Evolutionary conservation across 2,888 invertebrate species (phyloP).

Genomic region (Ichneumoninae sp.): DNA sequence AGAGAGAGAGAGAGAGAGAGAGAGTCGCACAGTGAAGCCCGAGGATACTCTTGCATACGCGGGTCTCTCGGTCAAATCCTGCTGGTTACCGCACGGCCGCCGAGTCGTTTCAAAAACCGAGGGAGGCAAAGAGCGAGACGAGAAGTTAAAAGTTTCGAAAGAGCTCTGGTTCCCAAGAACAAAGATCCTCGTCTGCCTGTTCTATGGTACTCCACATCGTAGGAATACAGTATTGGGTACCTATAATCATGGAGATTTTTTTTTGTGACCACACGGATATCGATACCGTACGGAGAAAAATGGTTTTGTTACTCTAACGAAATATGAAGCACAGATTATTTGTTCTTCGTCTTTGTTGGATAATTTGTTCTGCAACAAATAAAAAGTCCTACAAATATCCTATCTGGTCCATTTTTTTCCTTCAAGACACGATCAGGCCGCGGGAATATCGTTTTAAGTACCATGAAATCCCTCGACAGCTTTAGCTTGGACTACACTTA

Average conservation of each 20-base stretch:
- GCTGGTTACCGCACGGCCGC: conserved; percentile 56
- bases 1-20: conserved; percentile 33
- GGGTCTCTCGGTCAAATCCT: conserved; percentile 51
- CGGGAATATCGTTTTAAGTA: background rate
- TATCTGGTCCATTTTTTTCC: too few relatives aligned
- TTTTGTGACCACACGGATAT: too few relatives aligned
- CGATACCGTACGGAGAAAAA: too few relatives aligned
- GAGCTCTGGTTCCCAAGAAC: conserved; percentile 34
- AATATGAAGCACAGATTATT: too few relatives aligned
- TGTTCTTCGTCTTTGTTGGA: too few relatives aligned
- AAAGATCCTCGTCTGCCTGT: conserved; percentile 32
- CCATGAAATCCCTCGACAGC: background rate
- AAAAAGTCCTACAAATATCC: too few relatives aligned
- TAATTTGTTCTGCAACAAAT: too few relatives aligned
- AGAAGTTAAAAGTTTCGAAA: conserved; percentile 12
- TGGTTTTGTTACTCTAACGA: too few relatives aligned
- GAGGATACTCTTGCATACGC: conserved; percentile 39
- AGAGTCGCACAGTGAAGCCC: conserved; percentile 44
- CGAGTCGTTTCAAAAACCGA: conserved; percentile 47
- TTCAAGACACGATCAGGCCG: background rate
- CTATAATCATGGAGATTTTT: too few relatives aligned
- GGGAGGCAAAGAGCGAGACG: conserved; percentile 17
- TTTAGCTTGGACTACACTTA: conserved; percentile 24
- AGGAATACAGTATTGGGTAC: conserved; percentile 25
- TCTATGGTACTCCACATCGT: conserved; percentile 23